Base-by-base conservation (phyloP, 1,140 invertebrate genomes). In the Dendroctonus ponderosae region DNA sequence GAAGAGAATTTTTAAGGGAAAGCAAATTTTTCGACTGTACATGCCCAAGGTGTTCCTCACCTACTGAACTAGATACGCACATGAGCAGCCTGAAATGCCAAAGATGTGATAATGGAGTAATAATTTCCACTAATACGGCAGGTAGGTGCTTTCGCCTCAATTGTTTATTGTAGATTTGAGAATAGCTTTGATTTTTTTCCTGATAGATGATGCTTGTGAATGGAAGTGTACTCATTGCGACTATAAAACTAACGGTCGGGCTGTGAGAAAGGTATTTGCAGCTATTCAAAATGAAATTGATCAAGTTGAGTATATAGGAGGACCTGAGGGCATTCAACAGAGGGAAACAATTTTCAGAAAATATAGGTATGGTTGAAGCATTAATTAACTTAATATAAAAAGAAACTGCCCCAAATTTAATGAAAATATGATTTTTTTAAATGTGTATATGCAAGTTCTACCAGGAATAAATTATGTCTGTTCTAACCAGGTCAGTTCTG, bases 11-110 rank as follows among this genome's bases (percentile, higher is more conserved):
- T 74, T 79, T 94, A 0, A 80, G 84, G 12, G 84, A 89, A 73
- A 86, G 88, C 15, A 92, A 93, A 80, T 88, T 89, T 76, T 94
- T 94, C 75, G 81, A 83, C 6, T 93, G 91, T 73, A 82, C 81
- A 41, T 93, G 91, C 70, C 67, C 79, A 14, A 83, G 91, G 52
- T 94, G 91, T 73, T 79, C 82, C 0, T 90, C 92, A 77, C 86
- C 89, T 5, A 88, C 86, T 0, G 91, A 93, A 75, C 76, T 92
- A 14, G 86, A 85, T 7, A 90, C 90, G 0, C 85, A 91, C 74
- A 81, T 90, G 67, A 90, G 90, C 58, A 87, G 89, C 0, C 73
- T 93, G 0, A 91, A 89, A 71, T 93, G 90, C 72, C 86, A 81
- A 44, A 86, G 89, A 75, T 92, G 91, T 74, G 85, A 86, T 38